A percentile compares a stretch with the other conserved stretches of the same genome.
phyloP scores from a whole-genome alignment of 2,888 invertebrate genomes.

The Ophonus ardosiacus region DNA sequence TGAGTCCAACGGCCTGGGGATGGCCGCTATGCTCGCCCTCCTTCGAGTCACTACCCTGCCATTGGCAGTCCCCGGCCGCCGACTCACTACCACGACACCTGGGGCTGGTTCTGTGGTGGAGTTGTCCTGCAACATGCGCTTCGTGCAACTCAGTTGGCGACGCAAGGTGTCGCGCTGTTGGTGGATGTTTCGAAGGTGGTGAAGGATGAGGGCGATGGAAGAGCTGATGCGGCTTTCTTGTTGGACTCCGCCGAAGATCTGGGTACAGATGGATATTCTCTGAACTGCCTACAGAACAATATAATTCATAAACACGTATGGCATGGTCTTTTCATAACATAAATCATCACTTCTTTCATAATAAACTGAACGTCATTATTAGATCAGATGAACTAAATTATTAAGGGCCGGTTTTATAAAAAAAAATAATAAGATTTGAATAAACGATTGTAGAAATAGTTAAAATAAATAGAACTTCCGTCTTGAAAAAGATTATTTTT shows the following conservation, averaged over 20 bases:
- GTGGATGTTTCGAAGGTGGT: conserved; percentile 79
- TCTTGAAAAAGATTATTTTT: too few species aligned
- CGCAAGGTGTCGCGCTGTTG: conserved; percentile 78
- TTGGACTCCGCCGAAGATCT: conserved; percentile 78
- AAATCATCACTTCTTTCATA: too few species aligned
- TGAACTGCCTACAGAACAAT: conserved; percentile 69
- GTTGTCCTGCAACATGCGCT: conserved; percentile 74
- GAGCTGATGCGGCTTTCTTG: conserved; percentile 79
- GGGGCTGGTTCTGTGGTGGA: conserved; percentile 68
- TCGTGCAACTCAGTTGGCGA: conserved; percentile 79
- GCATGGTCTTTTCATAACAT: too few species aligned
- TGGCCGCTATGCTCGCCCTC: conserved; percentile 78
- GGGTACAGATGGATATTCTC: conserved; percentile 73
- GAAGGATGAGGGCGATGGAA: conserved; percentile 79
- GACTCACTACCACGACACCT: conserved; percentile 6
- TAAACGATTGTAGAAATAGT: too few species aligned
- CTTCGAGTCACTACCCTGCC: conserved; percentile 73
- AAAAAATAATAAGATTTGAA: too few species aligned
- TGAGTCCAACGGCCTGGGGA: conserved; percentile 74
- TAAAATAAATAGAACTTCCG: too few species aligned
- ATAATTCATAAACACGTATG: too few species aligned
- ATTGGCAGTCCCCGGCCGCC: conserved; percentile 59
- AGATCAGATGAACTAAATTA: too few species aligned
- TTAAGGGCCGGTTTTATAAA: too few species aligned
- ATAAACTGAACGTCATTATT: too few species aligned